A percentile compares a stretch with the other conserved stretches of the same genome.
These are phyloP conservation scores for Muschampia plurimacula DNA, from an alignment of 2,888 invertebrate genomes.

Conservation along the genomic window DNA sequence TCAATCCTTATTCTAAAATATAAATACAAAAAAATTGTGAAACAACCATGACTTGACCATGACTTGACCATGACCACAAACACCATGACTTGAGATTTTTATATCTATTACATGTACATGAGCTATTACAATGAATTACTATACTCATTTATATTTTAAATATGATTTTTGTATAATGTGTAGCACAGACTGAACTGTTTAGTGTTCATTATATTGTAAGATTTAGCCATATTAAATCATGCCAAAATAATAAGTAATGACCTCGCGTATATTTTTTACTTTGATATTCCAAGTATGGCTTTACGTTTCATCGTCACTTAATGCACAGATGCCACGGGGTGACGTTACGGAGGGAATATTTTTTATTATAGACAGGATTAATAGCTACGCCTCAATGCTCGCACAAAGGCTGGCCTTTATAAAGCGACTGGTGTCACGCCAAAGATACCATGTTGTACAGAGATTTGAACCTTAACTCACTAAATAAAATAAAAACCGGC, in stretches of 20 bases:
- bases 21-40: too few species aligned
- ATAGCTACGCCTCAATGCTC: slow-evolving; percentile 65
- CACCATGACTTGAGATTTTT: too few species aligned
- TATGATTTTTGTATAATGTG: too few species aligned
- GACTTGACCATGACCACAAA: too few species aligned
- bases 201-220: too few species aligned
- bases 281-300: slow-evolving; percentile 20
- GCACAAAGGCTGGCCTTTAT: slow-evolving; percentile 73
- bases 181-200: too few species aligned
- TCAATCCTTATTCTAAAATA: too few species aligned
- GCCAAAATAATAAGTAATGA: background rate
- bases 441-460: slow-evolving; percentile 54
- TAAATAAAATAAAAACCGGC: slow-evolving; percentile 9
- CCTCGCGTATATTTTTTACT: slow-evolving; percentile 9
- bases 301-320: slow-evolving; percentile 17
- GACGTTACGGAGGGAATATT: slow-evolving; percentile 53
- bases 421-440: slow-evolving; percentile 56
- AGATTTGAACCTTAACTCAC: slow-evolving; percentile 46
- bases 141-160: too few species aligned
- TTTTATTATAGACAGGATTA: slow-evolving; percentile 63
- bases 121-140: too few species aligned
- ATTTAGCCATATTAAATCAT: too few species aligned
- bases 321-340: slow-evolving; percentile 29
- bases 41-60: too few species aligned
- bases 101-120: too few species aligned